Percentiles rank a stretch among this genome's conserved stretches.
phyloP scores from a whole-genome alignment of 2,888 invertebrate species.

The Cantharis rustica region DNA sequence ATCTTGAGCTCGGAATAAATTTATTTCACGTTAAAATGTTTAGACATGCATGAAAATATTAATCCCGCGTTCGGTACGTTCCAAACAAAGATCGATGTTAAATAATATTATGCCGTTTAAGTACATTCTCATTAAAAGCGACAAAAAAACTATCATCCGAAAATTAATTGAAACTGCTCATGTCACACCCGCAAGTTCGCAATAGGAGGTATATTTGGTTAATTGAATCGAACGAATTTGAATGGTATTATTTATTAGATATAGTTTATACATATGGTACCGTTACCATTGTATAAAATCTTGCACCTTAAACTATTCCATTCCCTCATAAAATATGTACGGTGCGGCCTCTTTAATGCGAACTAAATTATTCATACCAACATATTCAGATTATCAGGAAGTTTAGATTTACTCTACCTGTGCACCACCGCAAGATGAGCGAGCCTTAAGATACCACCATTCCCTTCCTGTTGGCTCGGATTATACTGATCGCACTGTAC shows the following conservation, averaged over 20 bases:
- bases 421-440: not conserved
- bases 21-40: not conserved
- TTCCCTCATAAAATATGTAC: not conserved
- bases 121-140: not conserved
- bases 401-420: not conserved
- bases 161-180: conserved; percentile 20
- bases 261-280: conserved; percentile 20
- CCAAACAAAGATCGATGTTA: not conserved
- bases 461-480: not conserved
- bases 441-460: not conserved
- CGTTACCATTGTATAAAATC: conserved; percentile 19
- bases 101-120: not conserved
- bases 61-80: not conserved
- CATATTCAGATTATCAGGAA: not conserved
- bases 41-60: not conserved
- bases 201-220: conserved; percentile 22
- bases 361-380: not conserved
- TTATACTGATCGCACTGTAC: not conserved
- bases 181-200: conserved; percentile 25
- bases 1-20: not conserved
- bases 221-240: conserved; percentile 22
- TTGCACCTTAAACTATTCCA: conserved; percentile 13
- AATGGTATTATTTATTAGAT: conserved; percentile 24
- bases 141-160: conserved; percentile 11
- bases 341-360: not conserved